Evolutionary conservation across 2,113 vertebrate species (phyloP), one percentile per base, ranked within the genome.

Genomic region (Apteryx owenii): DNA sequence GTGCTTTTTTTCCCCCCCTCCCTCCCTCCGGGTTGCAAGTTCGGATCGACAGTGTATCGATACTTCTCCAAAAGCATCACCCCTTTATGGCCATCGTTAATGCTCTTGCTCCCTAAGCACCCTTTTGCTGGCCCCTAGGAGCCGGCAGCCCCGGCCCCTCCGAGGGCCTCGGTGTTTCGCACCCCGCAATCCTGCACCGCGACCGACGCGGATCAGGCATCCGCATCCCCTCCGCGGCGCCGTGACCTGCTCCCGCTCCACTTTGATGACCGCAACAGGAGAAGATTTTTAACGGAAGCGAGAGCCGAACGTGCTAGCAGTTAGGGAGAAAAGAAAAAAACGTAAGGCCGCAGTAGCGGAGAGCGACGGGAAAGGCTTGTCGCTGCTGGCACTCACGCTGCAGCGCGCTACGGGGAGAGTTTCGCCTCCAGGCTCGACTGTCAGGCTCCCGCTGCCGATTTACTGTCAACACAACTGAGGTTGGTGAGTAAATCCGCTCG

Each of bases 171-270:
- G 4, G 26, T 8, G 9, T 3, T 38, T 12, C 33, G 26, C 23
- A 56, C 6, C 5, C 0, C 3, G 2, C 90, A 29, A 11, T 56
- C 26, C 54, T 78, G 16, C 33, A 61, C 75, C 44, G 29, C 62
- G 18, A 46, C 14, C 66, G 40, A 78, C 13, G 64, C 28, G 53
- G 38, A 66, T 9, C 48, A 51, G 71, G 80, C 78, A 40, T 51
- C 16, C 54, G 12, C 0, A 0, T 16, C 51, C 31, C 9, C 28
- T 5, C 46, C 9, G 38, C 2, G 1, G 8, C 82, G 82, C 22
- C 31, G 51, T 5, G 3, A 46, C 83, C 61, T 0, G 4, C 16
- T 72, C 77, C 81, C 58, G 64, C 60, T 79, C 73, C 11, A 7
- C 36, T 38, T 38, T 38, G 36, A 38, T 7, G 36, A 38, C 36